These are phyloP conservation scores for Aculops lycopersici DNA, from an alignment of 1,140 invertebrate genomes.

Conservation along the genomic window DNA sequence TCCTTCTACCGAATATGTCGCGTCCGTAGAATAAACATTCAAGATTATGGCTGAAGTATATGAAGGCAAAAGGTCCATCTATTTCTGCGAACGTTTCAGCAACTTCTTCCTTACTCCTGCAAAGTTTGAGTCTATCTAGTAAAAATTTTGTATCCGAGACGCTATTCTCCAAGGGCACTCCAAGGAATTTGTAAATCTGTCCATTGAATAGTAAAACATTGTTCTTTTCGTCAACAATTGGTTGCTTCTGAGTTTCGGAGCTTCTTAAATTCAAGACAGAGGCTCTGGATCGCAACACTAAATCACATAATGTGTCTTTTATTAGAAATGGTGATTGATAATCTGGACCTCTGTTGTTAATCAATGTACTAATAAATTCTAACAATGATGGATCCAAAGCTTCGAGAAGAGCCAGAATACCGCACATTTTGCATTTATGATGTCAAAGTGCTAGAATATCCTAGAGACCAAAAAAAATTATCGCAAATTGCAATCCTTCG, in stretches of 20 bases:
- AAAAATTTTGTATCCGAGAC: conserved; percentile 5
- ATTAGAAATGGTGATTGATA: conserved; percentile 11
- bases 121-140: background rate
- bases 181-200: conserved; percentile 27
- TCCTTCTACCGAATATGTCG: conserved; percentile 49
- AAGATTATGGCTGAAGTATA: conserved; percentile 31
- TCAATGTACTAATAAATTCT: no score
- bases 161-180: background rate
- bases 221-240: conserved; percentile 20
- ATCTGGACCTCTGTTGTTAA: conserved; percentile 21
- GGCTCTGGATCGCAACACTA: conserved; percentile 12
- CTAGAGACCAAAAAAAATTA: no score
- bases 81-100: conserved; percentile 20
- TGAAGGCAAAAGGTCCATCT: conserved; percentile 47
- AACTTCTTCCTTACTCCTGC: conserved; percentile 15
- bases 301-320: conserved; percentile 1
- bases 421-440: no score
- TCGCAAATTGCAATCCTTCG: no score
- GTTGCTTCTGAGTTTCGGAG: conserved; percentile 19
- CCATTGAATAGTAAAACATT: conserved; percentile 43
- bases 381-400: no score
- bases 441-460: no score
- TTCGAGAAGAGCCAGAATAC: no score
- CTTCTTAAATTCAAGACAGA: conserved; percentile 38
- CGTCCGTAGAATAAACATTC: conserved; percentile 41